Percentiles rank a stretch among this genome's conserved stretches.
phyloP scores from a whole-genome alignment of 2,113 vertebrate species.

The Lophura nycthemera region DNA sequence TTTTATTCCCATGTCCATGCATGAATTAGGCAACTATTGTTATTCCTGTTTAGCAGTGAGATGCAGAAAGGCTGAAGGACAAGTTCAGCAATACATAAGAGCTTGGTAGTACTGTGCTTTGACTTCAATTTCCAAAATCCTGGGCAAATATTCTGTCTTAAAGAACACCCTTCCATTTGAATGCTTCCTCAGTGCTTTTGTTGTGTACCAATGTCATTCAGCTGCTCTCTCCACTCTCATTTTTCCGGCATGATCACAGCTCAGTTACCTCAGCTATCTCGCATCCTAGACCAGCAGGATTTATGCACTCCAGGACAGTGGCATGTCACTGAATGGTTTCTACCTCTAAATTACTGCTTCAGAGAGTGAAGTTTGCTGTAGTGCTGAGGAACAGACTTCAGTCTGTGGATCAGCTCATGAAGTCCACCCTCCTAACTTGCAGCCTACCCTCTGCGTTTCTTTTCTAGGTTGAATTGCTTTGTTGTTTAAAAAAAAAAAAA shows the following conservation, averaged over 20 bases:
- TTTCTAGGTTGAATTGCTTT: not conserved
- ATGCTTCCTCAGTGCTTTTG: not conserved
- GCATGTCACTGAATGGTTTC: not conserved
- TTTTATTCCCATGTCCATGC: not conserved
- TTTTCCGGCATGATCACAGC: not conserved
- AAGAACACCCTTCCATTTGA: not conserved
- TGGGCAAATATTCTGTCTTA: not conserved
- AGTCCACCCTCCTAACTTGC: not conserved
- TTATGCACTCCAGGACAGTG: not conserved
- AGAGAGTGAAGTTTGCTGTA: not conserved
- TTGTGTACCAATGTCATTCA: not conserved
- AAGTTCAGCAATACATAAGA: not conserved
- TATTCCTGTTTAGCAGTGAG: not conserved
- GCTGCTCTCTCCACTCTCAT: not conserved
- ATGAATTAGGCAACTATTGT: not conserved
- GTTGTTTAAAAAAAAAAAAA: conserved; percentile 8
- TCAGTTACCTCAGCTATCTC: not conserved
- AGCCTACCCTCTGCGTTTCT: not conserved
- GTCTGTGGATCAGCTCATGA: not conserved
- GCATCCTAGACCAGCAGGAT: not conserved
- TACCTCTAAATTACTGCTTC: not conserved
- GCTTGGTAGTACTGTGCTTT: not conserved
- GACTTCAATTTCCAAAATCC: not conserved
- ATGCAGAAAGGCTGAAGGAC: not conserved
- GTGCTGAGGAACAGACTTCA: not conserved